Conservation (phyloP, 2,113 vertebrate species). For the Pachycephala philippinensis region DNA sequence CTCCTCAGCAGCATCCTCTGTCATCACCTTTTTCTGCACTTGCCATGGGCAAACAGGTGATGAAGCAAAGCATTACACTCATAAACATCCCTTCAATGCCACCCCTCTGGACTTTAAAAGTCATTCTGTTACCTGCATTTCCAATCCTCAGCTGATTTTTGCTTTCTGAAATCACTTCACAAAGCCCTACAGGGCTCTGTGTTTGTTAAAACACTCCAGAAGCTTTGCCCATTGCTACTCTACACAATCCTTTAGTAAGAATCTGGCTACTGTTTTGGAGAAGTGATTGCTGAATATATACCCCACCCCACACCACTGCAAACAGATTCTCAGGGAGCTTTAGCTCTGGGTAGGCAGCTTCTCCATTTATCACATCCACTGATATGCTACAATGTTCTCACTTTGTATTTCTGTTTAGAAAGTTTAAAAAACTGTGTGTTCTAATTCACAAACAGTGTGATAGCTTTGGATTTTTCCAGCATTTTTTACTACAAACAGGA, state of each 20-base stretch:
- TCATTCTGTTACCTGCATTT: background rate
- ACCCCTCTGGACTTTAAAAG: background rate
- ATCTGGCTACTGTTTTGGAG: background rate
- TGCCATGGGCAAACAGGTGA: background rate
- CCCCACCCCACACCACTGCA: accelerated
- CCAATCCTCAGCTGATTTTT: background rate
- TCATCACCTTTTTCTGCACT: background rate
- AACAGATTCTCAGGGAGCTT: background rate
- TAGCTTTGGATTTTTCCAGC: background rate
- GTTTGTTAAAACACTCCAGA: background rate
- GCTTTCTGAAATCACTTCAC: background rate
- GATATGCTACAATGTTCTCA: background rate
- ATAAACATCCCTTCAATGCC: background rate
- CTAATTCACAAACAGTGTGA: background rate
- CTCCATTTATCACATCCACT: background rate
- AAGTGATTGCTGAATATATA: accelerated
- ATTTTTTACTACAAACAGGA: background rate
- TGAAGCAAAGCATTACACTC: background rate
- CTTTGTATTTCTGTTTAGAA: background rate
- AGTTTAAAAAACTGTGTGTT: background rate
- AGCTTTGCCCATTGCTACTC: background rate
- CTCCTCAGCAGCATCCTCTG: background rate
- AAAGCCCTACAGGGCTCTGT: background rate
- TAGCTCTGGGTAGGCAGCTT: background rate
- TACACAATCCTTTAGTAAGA: background rate